Evolutionary conservation across 2,113 vertebrate species (phyloP).

Genomic region (Limanda limanda): DNA sequence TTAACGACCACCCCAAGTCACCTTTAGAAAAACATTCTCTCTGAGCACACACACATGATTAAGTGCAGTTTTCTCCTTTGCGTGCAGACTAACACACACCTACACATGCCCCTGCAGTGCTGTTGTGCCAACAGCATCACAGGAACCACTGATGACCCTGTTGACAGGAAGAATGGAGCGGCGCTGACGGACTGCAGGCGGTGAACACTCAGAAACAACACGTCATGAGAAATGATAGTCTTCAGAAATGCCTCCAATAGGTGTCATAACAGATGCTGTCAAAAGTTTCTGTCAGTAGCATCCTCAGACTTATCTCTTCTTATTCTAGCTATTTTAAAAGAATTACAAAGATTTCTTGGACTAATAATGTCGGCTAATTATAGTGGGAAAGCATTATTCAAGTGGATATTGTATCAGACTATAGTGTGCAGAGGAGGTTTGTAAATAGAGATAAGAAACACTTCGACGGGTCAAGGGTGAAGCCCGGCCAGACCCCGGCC

Average conservation of each 20-base stretch:
- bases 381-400: background rate
- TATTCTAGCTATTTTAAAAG: background rate
- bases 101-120: background rate
- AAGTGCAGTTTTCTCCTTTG: background rate
- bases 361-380: background rate
- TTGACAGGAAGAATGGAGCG: conserved; percentile 44
- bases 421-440: background rate
- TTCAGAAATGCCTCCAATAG: conserved; percentile 21
- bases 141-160: conserved; percentile 43
- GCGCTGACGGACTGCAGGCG: conserved; percentile 26
- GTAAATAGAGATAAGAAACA: background rate
- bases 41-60: conserved; percentile 1
- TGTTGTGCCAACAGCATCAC: conserved; percentile 34
- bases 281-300: background rate
- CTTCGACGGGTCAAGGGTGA: conserved; percentile 80
- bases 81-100: background rate
- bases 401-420: background rate
- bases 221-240: conserved; percentile 25
- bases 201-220: background rate
- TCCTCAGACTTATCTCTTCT: background rate
- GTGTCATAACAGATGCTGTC: conserved; percentile 35
- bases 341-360: background rate
- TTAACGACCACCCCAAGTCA: conserved; percentile 13
- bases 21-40: conserved; percentile 7
- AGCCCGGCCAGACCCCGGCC: conserved; percentile 70